Conservation (phyloP, 2,113 vertebrate species). For the Gadus macrocephalus region DNA sequence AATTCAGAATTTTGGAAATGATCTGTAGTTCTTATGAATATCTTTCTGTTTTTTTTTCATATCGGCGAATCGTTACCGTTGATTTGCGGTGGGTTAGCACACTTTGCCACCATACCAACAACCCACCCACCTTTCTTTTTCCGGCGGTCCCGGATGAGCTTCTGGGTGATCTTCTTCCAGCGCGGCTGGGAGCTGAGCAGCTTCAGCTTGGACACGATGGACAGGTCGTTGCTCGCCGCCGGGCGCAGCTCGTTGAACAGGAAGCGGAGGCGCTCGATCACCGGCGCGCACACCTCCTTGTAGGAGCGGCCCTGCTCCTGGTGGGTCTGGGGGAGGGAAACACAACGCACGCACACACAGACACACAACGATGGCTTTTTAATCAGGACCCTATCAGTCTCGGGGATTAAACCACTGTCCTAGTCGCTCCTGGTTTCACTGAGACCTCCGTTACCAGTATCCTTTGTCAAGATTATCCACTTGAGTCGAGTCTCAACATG, state of each 20-base stretch:
- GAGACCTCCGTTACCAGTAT: too few relatives aligned
- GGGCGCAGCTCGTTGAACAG: conserved; percentile 95
- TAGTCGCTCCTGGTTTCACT: too few relatives aligned
- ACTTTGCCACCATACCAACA: neutral
- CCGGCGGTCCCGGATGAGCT: conserved; percentile 89
- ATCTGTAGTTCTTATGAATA: too few relatives aligned
- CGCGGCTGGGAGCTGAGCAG: conserved; percentile 90
- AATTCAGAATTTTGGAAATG: too few relatives aligned
- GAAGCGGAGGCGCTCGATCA: conserved; percentile 93
- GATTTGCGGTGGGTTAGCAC: too few relatives aligned
- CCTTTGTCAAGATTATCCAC: too few relatives aligned
- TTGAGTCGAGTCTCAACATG: too few relatives aligned
- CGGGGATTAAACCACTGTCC: too few relatives aligned
- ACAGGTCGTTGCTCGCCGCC: conserved; percentile 93
- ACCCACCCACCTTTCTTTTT: conserved; percentile 82
- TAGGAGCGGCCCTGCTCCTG: conserved; percentile 98
- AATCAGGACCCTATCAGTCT: neutral
- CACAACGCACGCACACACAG: neutral
- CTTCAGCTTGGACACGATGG: conserved; percentile 92
- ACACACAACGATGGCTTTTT: neutral
- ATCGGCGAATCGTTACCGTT: too few relatives aligned
- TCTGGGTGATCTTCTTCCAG: conserved; percentile 90
- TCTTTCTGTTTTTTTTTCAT: too few relatives aligned
- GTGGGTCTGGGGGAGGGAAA: conserved; percentile 79
- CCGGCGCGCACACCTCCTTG: conserved; percentile 96